Base-by-base conservation (phyloP, 1,140 invertebrate genomes). In the Ericerus pela region DNA sequence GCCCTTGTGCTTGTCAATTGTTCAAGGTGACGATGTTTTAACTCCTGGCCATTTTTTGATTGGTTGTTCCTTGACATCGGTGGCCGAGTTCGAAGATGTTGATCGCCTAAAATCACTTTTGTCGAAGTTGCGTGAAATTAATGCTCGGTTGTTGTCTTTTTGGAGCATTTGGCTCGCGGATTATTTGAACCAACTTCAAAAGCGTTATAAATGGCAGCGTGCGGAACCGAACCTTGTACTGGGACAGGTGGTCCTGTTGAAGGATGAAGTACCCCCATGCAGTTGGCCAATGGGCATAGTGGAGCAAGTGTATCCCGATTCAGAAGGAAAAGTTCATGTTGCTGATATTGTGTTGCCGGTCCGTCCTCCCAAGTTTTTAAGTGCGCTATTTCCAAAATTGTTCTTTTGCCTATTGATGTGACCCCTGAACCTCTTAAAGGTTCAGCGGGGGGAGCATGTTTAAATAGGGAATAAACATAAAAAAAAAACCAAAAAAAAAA, bases 11-110 rank as follows among this genome's bases (percentile, higher is more conserved):
- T 26, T 16, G 28, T 2, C 5, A 5, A 52, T 16, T 1, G 47
- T 29, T 1, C 5, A 14, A 2, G 31, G 29, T 1, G 22, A 29
- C 12, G 37, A 55, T 2, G 29, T 12, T 30, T 56, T 71, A 3
- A 66, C 69, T 2, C 67, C 67, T 22, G 62, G 60, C 14, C 64
- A 69, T 53, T 68, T 67, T 33, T 61, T 67, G 0, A 63, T 68
- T 20, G 63, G 62, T 2, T 30, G 60, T 12, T 57, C 60, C 1
- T 51, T 66, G 10, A 14, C 12, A 8, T 31, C 20, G 1, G 59
- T 56, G 2, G 43, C 59, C 37, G 29, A 24, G 20, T 22, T 53
- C 53, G 20, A 28, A 30, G 3, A 24, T 10, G 51, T 58, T 11
- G 31, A 56, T 16, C 36, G 20, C 5, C 31, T 4, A 26, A 51